Evolutionary conservation across 2,888 invertebrate species (phyloP).

Genomic region (Ctenicera cuprea): DNA sequence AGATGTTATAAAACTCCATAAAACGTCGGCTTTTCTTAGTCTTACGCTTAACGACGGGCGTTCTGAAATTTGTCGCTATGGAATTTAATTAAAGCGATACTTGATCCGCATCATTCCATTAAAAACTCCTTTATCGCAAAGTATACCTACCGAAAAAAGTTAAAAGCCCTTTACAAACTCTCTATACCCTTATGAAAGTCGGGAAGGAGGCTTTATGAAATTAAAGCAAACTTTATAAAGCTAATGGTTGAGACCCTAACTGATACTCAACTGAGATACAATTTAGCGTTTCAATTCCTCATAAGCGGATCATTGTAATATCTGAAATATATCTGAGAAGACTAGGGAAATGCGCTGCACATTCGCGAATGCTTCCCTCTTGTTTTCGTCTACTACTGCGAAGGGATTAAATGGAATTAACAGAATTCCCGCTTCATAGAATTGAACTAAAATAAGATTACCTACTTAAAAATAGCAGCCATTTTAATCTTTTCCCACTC

Average conservation of each 20-base stretch:
- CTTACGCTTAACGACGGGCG: constrained; percentile 27
- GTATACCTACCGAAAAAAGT: constrained; percentile 40
- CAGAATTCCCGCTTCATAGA: constrained; percentile 59
- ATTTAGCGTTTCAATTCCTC: constrained; percentile 59
- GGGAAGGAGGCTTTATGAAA: constrained; percentile 51
- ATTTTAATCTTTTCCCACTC: constrained; percentile 43
- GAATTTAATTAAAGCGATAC: constrained; percentile 45
- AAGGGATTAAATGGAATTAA: constrained; percentile 60
- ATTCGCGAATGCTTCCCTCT: constrained; percentile 53
- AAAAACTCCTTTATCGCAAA: constrained; percentile 43
- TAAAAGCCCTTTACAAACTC: constrained; percentile 45
- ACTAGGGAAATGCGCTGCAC: constrained; percentile 45
- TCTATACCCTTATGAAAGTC: constrained; percentile 45
- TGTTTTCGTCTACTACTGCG: constrained; percentile 59
- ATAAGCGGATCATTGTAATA: constrained; percentile 62
- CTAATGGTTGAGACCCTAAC: constrained; percentile 56
- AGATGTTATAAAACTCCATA: background rate
- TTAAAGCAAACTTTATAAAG: constrained; percentile 59
- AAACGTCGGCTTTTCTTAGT: background rate
- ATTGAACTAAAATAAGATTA: constrained; percentile 54
- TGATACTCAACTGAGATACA: constrained; percentile 56
- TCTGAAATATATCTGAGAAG: constrained; percentile 55
- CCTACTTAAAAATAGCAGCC: constrained; percentile 47
- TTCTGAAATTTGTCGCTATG: constrained; percentile 37
- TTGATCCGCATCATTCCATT: constrained; percentile 45